Evolutionary conservation across 2,113 vertebrate genomes (phyloP), one percentile per base, ranked within the genome.

Genomic region (Aphyosemion australe): DNA sequence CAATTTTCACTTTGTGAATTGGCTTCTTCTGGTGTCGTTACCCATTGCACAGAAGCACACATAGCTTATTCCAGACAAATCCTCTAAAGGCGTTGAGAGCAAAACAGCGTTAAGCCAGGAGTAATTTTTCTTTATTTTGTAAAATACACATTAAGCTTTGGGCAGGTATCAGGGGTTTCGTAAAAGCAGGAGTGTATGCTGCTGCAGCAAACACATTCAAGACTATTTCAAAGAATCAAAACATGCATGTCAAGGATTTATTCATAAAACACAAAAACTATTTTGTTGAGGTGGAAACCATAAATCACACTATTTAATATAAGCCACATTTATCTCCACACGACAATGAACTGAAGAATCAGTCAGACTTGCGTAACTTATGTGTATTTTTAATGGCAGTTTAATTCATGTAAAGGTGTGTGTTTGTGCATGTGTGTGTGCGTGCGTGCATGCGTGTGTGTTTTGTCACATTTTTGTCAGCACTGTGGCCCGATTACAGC

Each of bases 1-100:
- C 68, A 85, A 82, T 85, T 84, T 86, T 72, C 66, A 68, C 73
- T 80, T 84, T 84, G 65, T 74, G 74, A 84, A 80, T 72, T 56
- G 76, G 63, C 70, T 54, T 72, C 68, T 78, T 84, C 74, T 75
- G 72, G 75, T 78, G 69, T 74, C 72, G 80, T 87, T 86, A 71
- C 72, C 70, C 68, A 80, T 62, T 69, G 63, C 67, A 76, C 58
- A 51, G 52, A 57, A 65, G 54, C 64, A 59, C 66, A 51, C 42
- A 6, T 12, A 16, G 45, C 64, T 69, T 61, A 74, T 80, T 74
- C 65, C 57, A 73, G 63, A 62, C 62, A 65, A 60, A 75, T 59
- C 57, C 43, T 18, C 15, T 19, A 31, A 8, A 16, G 48, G 56
- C 19, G 18, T 57, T 45, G 5, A 58, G 32, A 5, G 31, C 31